Evolutionary conservation across 1,140 invertebrate species (phyloP), one percentile per base, ranked within the genome.

Genomic region (Eufriesea mexicana): DNA sequence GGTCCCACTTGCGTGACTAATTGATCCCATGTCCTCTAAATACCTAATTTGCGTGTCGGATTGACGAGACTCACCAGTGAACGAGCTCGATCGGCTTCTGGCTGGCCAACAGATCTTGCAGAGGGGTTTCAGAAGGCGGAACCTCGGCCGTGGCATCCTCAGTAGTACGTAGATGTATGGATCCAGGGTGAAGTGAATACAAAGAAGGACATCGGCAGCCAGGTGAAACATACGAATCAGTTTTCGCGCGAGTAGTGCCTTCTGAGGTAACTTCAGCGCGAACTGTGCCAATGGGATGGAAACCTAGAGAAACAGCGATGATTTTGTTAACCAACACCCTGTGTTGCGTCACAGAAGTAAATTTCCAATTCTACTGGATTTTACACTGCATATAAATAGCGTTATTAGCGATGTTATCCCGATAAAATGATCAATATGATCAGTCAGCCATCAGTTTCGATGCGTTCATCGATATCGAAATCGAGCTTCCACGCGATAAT

Each of bases 81-180:
- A 94, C 0, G 93, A 94, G 73, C 89, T 91, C 0, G 86, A 87
- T 25, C 93, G 90, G 83, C 93, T 94, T 83, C 91, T 76, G 0
- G 68, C 84, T 28, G 93, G 91, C 90, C 92, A 92, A 18, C 93
- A 94, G 72, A 92, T 85, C 18, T 83, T 89, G 78, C 93, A 94
- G 0, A 94, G 74, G 8, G 92, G 91, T 79, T 94, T 94, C 16
- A 94, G 72, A 20, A 94, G 70, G 16, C 90, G 86, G 83, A 94
- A 92, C 84, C 90, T 85, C 14, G 92, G 92, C 25, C 91, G 88
- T 8, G 90, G 91, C 89, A 93, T 91, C 42, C 96, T 94, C 85
- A 97, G 94, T 25, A 98, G 92, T 23, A 98, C 97, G 91, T 98
- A 98, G 67, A 98, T 96, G 83, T 97, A 97, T 2, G 97, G 97